phyloP scores from a whole-genome alignment of 2,797 vertebrate species.

The Apogon talboti region DNA sequence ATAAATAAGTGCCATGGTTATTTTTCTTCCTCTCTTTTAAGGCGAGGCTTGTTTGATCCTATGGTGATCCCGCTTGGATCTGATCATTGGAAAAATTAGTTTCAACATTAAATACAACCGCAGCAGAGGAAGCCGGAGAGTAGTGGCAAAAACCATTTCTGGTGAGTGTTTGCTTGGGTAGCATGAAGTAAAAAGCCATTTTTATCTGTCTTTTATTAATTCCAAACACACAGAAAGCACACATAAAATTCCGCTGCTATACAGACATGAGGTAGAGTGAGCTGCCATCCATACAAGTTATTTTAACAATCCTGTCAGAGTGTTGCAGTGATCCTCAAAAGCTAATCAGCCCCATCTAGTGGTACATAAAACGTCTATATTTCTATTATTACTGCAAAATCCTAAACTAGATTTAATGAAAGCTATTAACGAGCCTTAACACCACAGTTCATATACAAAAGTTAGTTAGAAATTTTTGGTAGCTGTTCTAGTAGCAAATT shows the following conservation, averaged over 20 bases:
- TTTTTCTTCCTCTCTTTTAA: slow-evolving; percentile 70
- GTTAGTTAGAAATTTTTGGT: background rate
- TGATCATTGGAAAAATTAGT: slow-evolving; percentile 53
- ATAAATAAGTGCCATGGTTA: slow-evolving; percentile 74
- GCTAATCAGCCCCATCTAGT: slow-evolving; percentile 68
- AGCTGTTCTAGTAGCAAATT: background rate
- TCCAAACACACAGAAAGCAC: slow-evolving; percentile 37
- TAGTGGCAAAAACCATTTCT: slow-evolving; percentile 22
- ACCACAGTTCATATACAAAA: background rate
- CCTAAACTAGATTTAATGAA: background rate
- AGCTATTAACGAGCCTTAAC: background rate
- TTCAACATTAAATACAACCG: slow-evolving; percentile 53
- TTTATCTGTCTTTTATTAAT: slow-evolving; percentile 65
- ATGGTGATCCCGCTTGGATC: slow-evolving; percentile 57
- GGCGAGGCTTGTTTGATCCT: slow-evolving; percentile 59
- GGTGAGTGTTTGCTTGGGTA: slow-evolving; percentile 18
- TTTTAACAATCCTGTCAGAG: slow-evolving; percentile 14
- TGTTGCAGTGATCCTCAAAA: slow-evolving; percentile 4
- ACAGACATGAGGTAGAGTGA: slow-evolving; percentile 28
- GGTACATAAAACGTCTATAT: slow-evolving; percentile 23
- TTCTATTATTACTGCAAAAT: background rate
- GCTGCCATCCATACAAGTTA: slow-evolving; percentile 14
- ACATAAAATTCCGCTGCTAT: slow-evolving; percentile 34
- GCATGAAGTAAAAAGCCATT: slow-evolving; percentile 43
- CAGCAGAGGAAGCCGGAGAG: slow-evolving; percentile 47